Evolutionary conservation across 1,140 invertebrate species (phyloP).

Genomic region (Belonocnema kinseyi): DNA sequence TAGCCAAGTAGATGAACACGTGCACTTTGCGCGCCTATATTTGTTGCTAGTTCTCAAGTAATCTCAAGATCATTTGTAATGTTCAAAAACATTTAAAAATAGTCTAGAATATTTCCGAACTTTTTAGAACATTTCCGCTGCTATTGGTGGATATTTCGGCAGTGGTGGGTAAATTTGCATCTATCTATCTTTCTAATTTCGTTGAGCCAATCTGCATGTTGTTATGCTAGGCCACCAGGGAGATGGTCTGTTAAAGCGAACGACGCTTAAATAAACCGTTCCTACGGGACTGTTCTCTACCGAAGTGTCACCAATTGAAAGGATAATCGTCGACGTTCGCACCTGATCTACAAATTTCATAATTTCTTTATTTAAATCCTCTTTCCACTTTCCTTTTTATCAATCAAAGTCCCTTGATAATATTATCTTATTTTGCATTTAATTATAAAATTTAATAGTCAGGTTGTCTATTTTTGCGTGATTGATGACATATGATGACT

Average conservation of each 20-base stretch:
- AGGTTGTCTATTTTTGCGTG: too few relatives aligned
- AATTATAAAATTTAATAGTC: too few relatives aligned
- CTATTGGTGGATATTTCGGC: slow-evolving; percentile 44
- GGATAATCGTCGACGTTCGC: slow-evolving; percentile 26
- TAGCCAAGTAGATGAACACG: too few relatives aligned
- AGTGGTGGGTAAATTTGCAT: slow-evolving; percentile 63
- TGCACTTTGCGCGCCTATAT: too few relatives aligned
- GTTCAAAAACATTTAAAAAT: too few relatives aligned
- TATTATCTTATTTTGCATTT: too few relatives aligned
- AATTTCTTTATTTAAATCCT: not conserved
- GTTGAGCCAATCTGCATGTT: slow-evolving; percentile 65
- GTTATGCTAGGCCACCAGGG: slow-evolving; percentile 55
- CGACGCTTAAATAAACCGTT: slow-evolving; percentile 61
- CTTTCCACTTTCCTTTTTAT: not conserved
- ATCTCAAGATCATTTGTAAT: too few relatives aligned
- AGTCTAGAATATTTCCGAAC: too few relatives aligned
- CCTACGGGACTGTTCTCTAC: slow-evolving; percentile 49
- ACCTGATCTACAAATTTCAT: slow-evolving; percentile 11
- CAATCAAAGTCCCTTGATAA: not conserved
- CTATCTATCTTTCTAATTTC: slow-evolving; percentile 70
- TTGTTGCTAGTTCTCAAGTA: too few relatives aligned
- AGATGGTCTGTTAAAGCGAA: slow-evolving; percentile 59
- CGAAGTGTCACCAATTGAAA: slow-evolving; percentile 28
- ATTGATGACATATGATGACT: too few relatives aligned
- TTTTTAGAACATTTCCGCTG: slow-evolving; percentile 7